Evolutionary conservation across 2,888 invertebrate genomes (phyloP).

Genomic region (Ophion obscuratus): DNA sequence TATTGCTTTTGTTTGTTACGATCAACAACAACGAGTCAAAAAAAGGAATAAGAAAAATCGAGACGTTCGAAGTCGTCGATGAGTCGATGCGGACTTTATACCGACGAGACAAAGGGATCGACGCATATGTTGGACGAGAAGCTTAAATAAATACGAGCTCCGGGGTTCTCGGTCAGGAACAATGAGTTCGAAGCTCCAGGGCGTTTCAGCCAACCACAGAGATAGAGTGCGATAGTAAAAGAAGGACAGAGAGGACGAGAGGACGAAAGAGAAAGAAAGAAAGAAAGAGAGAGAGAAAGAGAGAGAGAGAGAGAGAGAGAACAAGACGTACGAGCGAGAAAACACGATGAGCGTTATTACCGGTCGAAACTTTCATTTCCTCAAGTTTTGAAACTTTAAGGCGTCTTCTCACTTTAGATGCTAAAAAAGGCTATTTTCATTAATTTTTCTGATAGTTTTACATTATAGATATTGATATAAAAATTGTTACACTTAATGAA

Average conservation of each 20-base stretch:
- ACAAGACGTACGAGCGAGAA: background rate
- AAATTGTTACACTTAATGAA: too few relatives aligned
- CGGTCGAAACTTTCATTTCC: slow-evolving; percentile 58
- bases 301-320: background rate
- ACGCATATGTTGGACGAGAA: slow-evolving; percentile 66
- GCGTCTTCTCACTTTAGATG: background rate
- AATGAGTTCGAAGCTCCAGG: slow-evolving; percentile 73
- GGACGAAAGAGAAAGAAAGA: background rate
- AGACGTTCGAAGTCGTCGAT: slow-evolving; percentile 24
- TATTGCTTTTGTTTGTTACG: background rate
- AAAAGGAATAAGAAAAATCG: background rate
- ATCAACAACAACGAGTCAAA: background rate
- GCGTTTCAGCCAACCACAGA: slow-evolving; percentile 61
- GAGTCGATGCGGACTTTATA: slow-evolving; percentile 16
- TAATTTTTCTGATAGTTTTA: too few relatives aligned
- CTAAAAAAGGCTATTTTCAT: too few relatives aligned
- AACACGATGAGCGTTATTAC: slow-evolving; percentile 15
- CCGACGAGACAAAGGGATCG: slow-evolving; percentile 36
- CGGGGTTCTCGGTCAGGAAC: slow-evolving; percentile 65
- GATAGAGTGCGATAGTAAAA: background rate
- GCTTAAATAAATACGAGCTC: slow-evolving; percentile 74
- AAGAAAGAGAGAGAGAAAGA: background rate
- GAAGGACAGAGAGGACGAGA: too few relatives aligned
- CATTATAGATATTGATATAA: too few relatives aligned
- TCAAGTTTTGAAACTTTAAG: slow-evolving; percentile 40